Evolutionary conservation across 2,888 invertebrate genomes (phyloP).

Genomic region (Chalcosyrphus nemorum): DNA sequence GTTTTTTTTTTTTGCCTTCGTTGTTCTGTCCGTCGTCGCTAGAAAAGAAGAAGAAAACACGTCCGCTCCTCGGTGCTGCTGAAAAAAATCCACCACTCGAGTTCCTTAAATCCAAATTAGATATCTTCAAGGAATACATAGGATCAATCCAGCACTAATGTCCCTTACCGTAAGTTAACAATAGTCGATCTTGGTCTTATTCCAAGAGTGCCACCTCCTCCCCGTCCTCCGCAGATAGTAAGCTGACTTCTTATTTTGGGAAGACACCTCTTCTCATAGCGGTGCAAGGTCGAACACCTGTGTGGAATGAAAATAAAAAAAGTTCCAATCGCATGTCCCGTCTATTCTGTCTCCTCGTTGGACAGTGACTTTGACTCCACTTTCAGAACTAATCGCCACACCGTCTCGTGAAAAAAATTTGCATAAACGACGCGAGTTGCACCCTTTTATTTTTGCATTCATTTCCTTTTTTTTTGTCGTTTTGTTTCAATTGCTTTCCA

Average conservation of each 20-base stretch:
- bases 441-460: conserved; percentile 26
- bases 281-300: conserved; percentile 69
- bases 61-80: background rate
- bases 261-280: background rate
- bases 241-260: conserved; percentile 48
- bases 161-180: conserved; percentile 82
- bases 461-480: conserved; percentile 1
- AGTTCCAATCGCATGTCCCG: background rate
- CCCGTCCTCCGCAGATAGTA: conserved; percentile 64
- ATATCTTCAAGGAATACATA: conserved; percentile 5
- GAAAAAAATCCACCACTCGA: conserved; percentile 30
- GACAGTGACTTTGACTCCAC: no score
- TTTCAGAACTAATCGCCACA: background rate
- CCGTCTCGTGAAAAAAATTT: no score
- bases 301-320: conserved; percentile 69
- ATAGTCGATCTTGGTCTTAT: no score
- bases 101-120: conserved; percentile 18
- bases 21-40: no score
- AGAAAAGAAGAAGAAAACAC: conserved; percentile 34
- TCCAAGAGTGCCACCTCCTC: no score
- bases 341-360: background rate
- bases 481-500: conserved; percentile 37
- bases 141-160: conserved; percentile 77
- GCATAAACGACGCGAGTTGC: no score
- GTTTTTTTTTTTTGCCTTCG: conserved; percentile 58